Conservation (phyloP, 2,113 vertebrate genomes). For the Prunella fulvescens region DNA sequence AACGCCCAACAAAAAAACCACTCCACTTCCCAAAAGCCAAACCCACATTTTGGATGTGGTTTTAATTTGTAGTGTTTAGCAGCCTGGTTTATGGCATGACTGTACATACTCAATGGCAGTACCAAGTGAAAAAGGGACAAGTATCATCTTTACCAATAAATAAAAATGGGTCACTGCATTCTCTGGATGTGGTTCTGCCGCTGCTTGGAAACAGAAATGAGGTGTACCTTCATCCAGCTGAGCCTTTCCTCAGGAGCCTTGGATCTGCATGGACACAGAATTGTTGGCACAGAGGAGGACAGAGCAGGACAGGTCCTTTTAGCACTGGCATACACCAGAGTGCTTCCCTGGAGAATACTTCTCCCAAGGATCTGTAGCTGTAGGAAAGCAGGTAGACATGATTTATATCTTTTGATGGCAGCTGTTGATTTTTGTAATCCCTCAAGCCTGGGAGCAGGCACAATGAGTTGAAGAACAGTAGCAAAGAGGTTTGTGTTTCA, state of each 20-base stretch:
- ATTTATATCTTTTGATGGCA: neutral
- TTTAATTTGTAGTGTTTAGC: neutral
- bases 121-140: neutral
- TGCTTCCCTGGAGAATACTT: neutral
- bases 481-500: neutral
- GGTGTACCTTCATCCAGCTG: neutral
- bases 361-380: neutral
- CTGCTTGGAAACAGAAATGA: neutral
- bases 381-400: neutral
- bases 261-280: neutral
- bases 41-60: neutral
- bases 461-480: neutral
- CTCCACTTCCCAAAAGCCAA: neutral
- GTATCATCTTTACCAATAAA: neutral
- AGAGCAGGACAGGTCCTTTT: neutral
- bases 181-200: neutral
- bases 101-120: fast-evolving
- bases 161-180: neutral
- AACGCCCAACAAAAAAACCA: neutral
- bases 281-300: neutral
- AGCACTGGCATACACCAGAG: neutral
- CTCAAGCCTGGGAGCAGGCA: neutral
- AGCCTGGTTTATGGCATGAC: neutral
- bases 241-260: neutral
- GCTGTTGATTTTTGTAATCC: neutral